phyloP scores from a whole-genome alignment of 2,113 vertebrate species.

The Monarcha castaneiventris region DNA sequence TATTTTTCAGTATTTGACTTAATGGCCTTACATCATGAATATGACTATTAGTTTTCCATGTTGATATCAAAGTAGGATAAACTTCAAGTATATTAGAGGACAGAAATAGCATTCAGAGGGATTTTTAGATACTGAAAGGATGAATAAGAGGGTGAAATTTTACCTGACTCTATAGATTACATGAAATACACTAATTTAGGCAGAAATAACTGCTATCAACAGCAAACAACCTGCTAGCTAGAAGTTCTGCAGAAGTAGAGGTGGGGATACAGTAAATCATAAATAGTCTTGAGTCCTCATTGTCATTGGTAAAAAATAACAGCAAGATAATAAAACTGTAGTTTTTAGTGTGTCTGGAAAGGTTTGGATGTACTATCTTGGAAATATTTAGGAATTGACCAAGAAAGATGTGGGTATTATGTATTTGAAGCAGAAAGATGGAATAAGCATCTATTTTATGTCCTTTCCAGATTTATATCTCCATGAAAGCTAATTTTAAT shows the following conservation, averaged over 20 bases:
- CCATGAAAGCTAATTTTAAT: not conserved
- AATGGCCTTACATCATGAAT: not conserved
- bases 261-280: not conserved
- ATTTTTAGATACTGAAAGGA: not conserved
- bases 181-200: not conserved
- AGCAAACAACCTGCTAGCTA: rapidly evolving
- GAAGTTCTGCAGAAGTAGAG: not conserved
- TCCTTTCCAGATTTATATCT: not conserved
- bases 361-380: not conserved
- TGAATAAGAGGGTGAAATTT: not conserved
- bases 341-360: not conserved
- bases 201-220: not conserved
- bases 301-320: not conserved
- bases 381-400: not conserved
- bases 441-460: not conserved
- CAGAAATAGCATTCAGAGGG: not conserved
- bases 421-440: not conserved
- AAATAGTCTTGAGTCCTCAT: not conserved
- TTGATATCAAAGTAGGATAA: not conserved
- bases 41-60: not conserved
- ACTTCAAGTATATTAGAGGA: not conserved
- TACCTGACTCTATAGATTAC: not conserved
- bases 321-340: not conserved
- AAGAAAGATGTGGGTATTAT: not conserved
- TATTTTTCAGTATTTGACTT: not conserved